These are phyloP conservation scores for Coreoperca whiteheadi DNA, from an alignment of 2,113 vertebrate species.

Conservation along the genomic window DNA sequence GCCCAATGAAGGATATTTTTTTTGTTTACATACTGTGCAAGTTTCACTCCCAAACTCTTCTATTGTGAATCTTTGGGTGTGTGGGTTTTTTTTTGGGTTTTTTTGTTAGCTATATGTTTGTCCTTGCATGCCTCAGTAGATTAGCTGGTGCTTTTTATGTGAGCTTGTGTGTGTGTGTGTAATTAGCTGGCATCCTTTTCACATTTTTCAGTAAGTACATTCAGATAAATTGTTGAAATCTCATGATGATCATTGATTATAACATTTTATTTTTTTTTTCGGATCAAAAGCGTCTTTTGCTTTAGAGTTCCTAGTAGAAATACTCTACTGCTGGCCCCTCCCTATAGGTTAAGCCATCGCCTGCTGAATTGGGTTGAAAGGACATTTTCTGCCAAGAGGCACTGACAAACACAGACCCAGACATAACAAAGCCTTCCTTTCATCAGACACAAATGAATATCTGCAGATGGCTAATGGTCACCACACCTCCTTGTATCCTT, in stretches of 20 bases:
- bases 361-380: not conserved
- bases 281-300: not conserved
- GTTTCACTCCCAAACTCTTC: too few species aligned
- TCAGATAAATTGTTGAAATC: slow-evolving; percentile 1
- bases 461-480: slow-evolving; percentile 6
- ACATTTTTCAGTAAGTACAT: not conserved
- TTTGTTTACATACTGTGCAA: not conserved
- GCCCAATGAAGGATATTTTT: not conserved
- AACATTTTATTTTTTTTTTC: not conserved
- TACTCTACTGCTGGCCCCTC: not conserved
- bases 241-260: not conserved
- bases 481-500: slow-evolving; percentile 1
- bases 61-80: too few species aligned
- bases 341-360: not conserved
- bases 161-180: slow-evolving; percentile 8
- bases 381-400: slow-evolving; percentile 5
- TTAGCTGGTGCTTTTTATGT: slow-evolving; percentile 24
- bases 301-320: not conserved
- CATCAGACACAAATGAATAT: not conserved
- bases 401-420: not conserved
- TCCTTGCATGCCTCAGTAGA: slow-evolving; percentile 20
- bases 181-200: slow-evolving; percentile 29
- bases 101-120: not conserved
- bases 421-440: slow-evolving; percentile 34
- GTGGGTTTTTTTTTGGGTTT: too few species aligned